phyloP scores from a whole-genome alignment of 2,888 invertebrate species.

The Andrena marginata region DNA sequence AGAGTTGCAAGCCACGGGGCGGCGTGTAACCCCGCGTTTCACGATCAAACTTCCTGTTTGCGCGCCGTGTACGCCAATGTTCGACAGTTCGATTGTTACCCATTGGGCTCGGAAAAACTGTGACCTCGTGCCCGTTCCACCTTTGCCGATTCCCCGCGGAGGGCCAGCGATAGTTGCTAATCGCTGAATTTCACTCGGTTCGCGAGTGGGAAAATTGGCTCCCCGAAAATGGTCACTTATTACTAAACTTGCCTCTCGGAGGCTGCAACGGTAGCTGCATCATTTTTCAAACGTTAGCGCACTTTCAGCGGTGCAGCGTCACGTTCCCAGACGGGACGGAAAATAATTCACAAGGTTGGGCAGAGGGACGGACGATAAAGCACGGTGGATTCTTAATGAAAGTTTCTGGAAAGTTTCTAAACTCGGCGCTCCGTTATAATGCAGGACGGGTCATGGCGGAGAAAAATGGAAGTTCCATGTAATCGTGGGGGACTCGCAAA shows the following conservation, averaged over 20 bases:
- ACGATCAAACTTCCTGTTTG: conserved; percentile 50
- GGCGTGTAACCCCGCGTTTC: conserved; percentile 16
- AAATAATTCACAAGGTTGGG: conserved; percentile 32
- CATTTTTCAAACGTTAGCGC: too few species aligned
- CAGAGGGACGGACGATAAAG: conserved; percentile 36
- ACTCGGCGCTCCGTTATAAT: conserved; percentile 21
- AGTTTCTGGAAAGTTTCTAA: conserved; percentile 44
- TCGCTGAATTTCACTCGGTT: too few species aligned
- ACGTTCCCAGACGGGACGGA: conserved; percentile 2
- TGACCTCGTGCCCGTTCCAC: background rate
- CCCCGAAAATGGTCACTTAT: too few species aligned
- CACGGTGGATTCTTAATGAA: conserved; percentile 37
- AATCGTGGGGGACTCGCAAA: background rate
- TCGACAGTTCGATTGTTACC: conserved; percentile 26
- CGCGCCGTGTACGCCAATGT: conserved; percentile 48
- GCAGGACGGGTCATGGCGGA: conserved; percentile 31
- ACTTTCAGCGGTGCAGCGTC: background rate
- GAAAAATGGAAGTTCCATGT: conserved; percentile 39
- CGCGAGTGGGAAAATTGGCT: too few species aligned
- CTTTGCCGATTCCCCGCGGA: too few species aligned
- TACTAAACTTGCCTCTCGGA: too few species aligned
- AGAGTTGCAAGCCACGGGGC: conserved; percentile 43
- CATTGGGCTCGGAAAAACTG: background rate
- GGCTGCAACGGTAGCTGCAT: too few species aligned
- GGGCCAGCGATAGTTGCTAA: too few species aligned